Percentiles rank a stretch among this genome's conserved stretches.
Conservation (phyloP, 2,113 vertebrate species). For the Ceyx cyanopectus region DNA sequence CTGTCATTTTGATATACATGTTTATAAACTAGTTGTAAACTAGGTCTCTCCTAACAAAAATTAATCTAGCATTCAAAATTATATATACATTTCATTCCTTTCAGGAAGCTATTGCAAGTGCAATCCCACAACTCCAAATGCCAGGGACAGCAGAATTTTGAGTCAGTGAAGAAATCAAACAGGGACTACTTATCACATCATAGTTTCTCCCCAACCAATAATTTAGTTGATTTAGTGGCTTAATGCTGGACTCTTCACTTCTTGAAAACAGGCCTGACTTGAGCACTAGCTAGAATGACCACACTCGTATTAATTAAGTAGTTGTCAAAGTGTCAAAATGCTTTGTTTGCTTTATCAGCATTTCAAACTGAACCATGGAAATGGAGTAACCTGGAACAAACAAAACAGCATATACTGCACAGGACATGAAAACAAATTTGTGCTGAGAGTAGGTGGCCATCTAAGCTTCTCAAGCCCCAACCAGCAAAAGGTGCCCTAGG, state of each 20-base stretch:
- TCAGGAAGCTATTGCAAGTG: neutral
- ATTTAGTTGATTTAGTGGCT: conserved; percentile 47
- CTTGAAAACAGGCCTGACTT: conserved; percentile 47
- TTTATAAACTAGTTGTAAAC: neutral
- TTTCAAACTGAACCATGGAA: neutral
- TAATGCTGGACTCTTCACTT: conserved; percentile 9
- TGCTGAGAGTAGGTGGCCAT: neutral
- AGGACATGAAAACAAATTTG: neutral
- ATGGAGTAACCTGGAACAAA: neutral
- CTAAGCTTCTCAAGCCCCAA: neutral
- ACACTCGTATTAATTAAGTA: conserved; percentile 61
- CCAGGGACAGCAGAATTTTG: neutral
- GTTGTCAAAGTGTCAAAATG: neutral
- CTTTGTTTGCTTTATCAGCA: neutral
- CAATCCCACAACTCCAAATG: neutral
- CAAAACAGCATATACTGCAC: neutral
- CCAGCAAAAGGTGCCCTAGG: fast-evolving
- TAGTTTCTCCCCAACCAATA: conserved; percentile 14
- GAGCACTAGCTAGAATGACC: conserved; percentile 13
- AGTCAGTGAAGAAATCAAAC: conserved; percentile 3
- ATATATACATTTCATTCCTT: neutral
- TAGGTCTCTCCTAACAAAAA: conserved; percentile 4
- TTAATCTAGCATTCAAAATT: conserved; percentile 16
- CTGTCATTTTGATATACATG: neutral
- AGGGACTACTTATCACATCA: conserved; percentile 20